These are phyloP conservation scores for Drosophila orosa DNA, from an alignment of 1,140 invertebrate species.

Conservation along the genomic window DNA sequence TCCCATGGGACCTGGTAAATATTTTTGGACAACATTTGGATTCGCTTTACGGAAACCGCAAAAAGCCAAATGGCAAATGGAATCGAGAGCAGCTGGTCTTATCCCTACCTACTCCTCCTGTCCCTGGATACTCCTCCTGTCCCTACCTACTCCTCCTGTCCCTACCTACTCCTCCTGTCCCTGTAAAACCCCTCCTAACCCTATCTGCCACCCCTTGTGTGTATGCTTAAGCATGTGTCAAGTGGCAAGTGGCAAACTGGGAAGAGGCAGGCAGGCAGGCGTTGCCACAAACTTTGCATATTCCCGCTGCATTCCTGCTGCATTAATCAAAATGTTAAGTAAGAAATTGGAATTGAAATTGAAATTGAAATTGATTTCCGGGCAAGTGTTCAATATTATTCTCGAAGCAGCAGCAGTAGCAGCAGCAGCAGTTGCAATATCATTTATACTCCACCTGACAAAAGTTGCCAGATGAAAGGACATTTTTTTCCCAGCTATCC, in stretches of 20 bases:
- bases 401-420: not conserved
- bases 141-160: not conserved
- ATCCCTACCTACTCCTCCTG: not conserved
- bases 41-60: conserved; percentile 48
- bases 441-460: conserved; percentile 54
- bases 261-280: not conserved
- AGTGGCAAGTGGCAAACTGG: conserved; percentile 55
- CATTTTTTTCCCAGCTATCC: conserved; percentile 17
- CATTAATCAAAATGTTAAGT: conserved; percentile 83
- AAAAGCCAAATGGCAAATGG: conserved; percentile 55
- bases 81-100: conserved; percentile 5
- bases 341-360: conserved; percentile 62
- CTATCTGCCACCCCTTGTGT: not conserved
- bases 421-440: conserved; percentile 32
- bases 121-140: not conserved
- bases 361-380: conserved; percentile 68
- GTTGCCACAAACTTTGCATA: conserved; percentile 57
- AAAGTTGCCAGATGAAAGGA: conserved; percentile 24
- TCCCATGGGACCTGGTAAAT: conserved; percentile 57
- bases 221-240: conserved; percentile 68
- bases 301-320: conserved; percentile 41
- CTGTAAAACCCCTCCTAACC: not conserved
- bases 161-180: not conserved
- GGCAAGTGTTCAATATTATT: conserved; percentile 76
- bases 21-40: conserved; percentile 79